Base-by-base conservation (phyloP, 2,797 vertebrate genomes). In the Decapterus maruadsi region DNA sequence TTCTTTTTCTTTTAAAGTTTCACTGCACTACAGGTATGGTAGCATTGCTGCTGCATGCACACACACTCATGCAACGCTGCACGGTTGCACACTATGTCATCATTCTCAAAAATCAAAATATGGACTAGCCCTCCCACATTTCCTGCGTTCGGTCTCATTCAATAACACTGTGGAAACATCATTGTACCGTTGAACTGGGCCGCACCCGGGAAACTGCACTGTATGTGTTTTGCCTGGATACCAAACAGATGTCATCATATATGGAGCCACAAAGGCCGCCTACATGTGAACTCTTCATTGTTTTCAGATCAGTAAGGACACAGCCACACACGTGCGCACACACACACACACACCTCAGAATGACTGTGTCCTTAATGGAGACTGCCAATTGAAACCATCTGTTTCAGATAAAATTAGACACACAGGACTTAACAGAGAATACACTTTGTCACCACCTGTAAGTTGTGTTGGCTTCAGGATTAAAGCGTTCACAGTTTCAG, bases 191-290 rank as follows among this genome's bases (percentile, higher is more conserved):
- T 53, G 6, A 14, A 26, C 59, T 5, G 54, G 38, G 6, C 68
- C 83, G 31, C 83, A 40, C 90, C 84, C 71, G n/a, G 71, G 72
- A 76, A 77, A 81, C 59, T 63, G 78, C 62, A 34, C 45, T 34
- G 61, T 63, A n/a, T n/a, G 54, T 11, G 59, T 90, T 93, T 86
- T 86, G 84, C 87, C 83, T 89, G 87, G 91, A 91, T 85, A 94
- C 93, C 83, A 88, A 92, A 93, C 89, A 90, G 59, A 84, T 81
- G 83, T 76, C 55, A 46, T 38, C 14, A 46, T 53, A 34, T 43
- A n/a, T 38, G 72, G 58, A 78, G 68, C 78, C 75, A 62, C 38
- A 26, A 26, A 31, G 31, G 77, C 69, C 67, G 60, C 78, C 61
- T 50, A 60, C 81, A 38, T 51, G 53, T 78, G 69, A 68, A 53